Evolutionary conservation across 2,888 invertebrate species (phyloP), one percentile per base, ranked within the genome.

Genomic region (Odontothrips loti): DNA sequence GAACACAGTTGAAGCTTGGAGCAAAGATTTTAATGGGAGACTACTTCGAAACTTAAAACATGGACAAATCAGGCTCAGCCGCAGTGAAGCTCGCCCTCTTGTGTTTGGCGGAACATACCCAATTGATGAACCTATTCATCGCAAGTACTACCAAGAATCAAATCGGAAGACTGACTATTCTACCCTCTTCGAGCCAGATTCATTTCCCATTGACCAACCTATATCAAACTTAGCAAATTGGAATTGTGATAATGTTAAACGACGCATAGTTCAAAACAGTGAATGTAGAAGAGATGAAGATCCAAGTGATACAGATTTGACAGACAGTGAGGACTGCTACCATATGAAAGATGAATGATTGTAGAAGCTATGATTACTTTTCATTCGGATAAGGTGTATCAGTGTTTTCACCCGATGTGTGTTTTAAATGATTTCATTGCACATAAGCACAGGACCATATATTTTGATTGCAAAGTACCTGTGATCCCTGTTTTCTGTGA

Each of bases 91-190:
- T 75, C 68, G 91, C 85, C 93, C 93, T 82, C 90, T 95, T 79
- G 90, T 95, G 83, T 95, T 95, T 87, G 94, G 95, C 84, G 95
- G 95, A 81, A 96, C 96, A 4, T 96, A 91, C 89, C 95, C 96
- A 8, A 96, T 96, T 83, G 90, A 90, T 85, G 87, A 87, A 83
- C 90, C 90, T 85, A 87, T 90, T 83, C 68, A 27, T 75, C 68
- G 27, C 9, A 75, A 75, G 68, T 12, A 27, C 23, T 75, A 75
- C 23, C 68, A 75, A 75, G 68, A 75, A 27, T 12, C 68, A 10
- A 27, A n/a, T 27, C 0, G 27, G 68, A 75, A 75, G 68, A 75
- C 68, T 23, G 68, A 75, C 9, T 75, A 12, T 75, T 10, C 27
- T 75, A 27, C 68, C 68, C 12, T 12, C 68, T 75, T 75, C 23